phyloP scores from a whole-genome alignment of 2,797 vertebrate genomes.

The Balearica regulorum region DNA sequence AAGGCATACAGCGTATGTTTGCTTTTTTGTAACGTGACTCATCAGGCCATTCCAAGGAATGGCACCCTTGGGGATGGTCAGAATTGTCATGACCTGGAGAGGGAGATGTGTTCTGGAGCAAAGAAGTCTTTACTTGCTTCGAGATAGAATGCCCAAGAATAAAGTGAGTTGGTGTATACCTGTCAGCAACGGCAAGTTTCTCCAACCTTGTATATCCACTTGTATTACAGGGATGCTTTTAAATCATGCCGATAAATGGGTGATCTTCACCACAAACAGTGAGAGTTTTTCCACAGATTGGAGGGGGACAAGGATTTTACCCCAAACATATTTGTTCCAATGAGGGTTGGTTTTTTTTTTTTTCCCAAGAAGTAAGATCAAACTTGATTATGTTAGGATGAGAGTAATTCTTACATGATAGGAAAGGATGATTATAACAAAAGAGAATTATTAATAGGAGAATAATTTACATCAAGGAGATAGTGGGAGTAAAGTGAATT shows the following conservation, averaged over 20 bases:
- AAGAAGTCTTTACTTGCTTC: background rate
- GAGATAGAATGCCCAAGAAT: fast-evolving
- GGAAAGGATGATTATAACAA: conserved; percentile 25
- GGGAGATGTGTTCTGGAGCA: background rate
- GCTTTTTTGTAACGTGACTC: fast-evolving
- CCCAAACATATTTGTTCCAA: background rate
- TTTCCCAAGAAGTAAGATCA: background rate
- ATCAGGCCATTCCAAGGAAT: background rate
- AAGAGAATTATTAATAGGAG: conserved; percentile 66
- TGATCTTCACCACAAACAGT: background rate
- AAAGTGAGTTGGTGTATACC: background rate
- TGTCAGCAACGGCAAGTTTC: background rate
- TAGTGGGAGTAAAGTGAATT: conserved; percentile 57
- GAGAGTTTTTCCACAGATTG: background rate
- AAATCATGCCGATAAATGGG: background rate
- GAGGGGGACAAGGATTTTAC: background rate
- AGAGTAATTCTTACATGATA: conserved; percentile 1
- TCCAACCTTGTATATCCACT: fast-evolving
- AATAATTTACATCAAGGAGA: conserved; percentile 54
- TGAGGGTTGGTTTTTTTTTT: background rate
- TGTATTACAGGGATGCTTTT: background rate
- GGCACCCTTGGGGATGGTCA: background rate
- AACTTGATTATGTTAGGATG: background rate
- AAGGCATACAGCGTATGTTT: fast-evolving
- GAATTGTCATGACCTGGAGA: background rate